Evolutionary conservation across 2,888 invertebrate species (phyloP).

Genomic region (Ophion slaviceki): DNA sequence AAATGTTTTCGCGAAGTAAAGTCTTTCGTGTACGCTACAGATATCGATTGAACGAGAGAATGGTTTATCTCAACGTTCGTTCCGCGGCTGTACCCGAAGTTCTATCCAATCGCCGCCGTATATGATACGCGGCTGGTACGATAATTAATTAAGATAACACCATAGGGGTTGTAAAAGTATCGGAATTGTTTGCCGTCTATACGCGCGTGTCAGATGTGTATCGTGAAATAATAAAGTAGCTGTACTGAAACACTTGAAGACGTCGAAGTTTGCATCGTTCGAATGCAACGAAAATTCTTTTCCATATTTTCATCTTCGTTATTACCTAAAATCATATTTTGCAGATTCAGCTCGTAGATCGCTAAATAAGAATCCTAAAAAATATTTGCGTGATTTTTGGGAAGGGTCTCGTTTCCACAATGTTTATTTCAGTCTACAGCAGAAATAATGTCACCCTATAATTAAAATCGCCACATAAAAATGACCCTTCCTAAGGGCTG

Average conservation of each 20-base stretch:
- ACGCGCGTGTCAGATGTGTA: conserved; percentile 45
- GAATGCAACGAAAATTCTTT: conserved; percentile 1
- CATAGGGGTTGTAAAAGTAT: conserved; percentile 49
- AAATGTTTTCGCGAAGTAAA: not conserved
- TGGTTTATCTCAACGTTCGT: conserved; percentile 44
- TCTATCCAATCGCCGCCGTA: conserved; percentile 23
- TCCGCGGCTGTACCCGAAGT: conserved; percentile 37
- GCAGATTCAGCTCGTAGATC: too few relatives aligned
- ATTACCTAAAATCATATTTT: too few relatives aligned
- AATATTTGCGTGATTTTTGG: too few relatives aligned
- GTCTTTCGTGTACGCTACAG: conserved; percentile 18
- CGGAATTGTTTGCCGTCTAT: conserved; percentile 46
- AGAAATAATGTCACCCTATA: too few relatives aligned
- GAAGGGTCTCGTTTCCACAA: too few relatives aligned
- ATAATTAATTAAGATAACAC: conserved; percentile 35
- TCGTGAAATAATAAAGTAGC: conserved; percentile 51
- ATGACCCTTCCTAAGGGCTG: too few relatives aligned
- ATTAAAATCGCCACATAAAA: too few relatives aligned
- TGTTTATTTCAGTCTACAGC: too few relatives aligned
- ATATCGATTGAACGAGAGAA: conserved; percentile 49
- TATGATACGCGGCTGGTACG: conserved; percentile 35
- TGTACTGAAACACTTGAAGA: conserved; percentile 14
- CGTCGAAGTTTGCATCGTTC: too few relatives aligned
- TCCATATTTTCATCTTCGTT: too few relatives aligned
- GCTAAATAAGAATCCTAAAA: not conserved